Conservation (phyloP, 1,140 invertebrate genomes). For the Ceratoteleas bidentatus region DNA sequence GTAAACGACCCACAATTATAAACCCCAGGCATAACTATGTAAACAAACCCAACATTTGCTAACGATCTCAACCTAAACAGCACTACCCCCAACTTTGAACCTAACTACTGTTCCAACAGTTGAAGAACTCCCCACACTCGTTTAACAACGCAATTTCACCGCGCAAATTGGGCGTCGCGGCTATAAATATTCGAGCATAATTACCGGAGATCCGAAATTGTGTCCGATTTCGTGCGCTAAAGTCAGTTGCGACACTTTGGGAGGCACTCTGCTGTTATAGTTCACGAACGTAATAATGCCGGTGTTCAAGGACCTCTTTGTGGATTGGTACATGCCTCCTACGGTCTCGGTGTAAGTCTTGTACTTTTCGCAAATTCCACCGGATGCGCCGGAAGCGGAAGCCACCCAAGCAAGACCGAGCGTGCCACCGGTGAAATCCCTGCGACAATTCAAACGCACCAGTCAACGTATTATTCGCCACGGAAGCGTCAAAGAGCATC, state of each 20-base stretch:
- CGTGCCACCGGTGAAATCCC: slow-evolving; percentile 97
- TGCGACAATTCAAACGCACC: slow-evolving; percentile 69
- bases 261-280: slow-evolving; percentile 97
- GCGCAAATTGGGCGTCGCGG: not conserved
- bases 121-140: no score
- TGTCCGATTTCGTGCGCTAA: slow-evolving; percentile 99
- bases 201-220: slow-evolving; percentile 98
- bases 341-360: slow-evolving; percentile 98
- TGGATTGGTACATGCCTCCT: slow-evolving; percentile 95
- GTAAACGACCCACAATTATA: no score
- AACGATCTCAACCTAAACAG: no score
- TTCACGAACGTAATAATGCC: slow-evolving; percentile 99
- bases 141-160: not conserved
- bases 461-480: slow-evolving; percentile 41
- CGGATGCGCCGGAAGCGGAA: slow-evolving; percentile 96
- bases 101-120: no score
- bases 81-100: no score
- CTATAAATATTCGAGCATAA: slow-evolving; percentile 63
- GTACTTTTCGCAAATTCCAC: slow-evolving; percentile 99
- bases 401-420: slow-evolving; percentile 99
- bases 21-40: no score
- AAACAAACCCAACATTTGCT: no score
- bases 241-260: slow-evolving; percentile 98
- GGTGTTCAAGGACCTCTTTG: slow-evolving; percentile 97
- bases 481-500: slow-evolving; percentile 38